Base-by-base conservation (phyloP, 2,797 vertebrate species). In the Sparidentex hasta region DNA sequence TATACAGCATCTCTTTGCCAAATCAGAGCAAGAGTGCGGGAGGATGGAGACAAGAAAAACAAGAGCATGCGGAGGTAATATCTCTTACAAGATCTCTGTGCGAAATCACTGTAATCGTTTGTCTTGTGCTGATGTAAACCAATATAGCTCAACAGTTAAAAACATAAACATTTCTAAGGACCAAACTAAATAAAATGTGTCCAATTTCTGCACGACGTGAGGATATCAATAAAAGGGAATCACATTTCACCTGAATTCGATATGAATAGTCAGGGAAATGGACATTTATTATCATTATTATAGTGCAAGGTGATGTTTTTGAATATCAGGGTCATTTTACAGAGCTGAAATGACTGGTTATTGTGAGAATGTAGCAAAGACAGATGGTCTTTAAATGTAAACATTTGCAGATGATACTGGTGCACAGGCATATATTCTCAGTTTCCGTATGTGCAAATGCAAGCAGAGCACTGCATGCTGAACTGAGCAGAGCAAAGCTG, bases 401-500 rank as follows among this genome's bases (percentile, higher is more conserved):
- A 88, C 51, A 69, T 66, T 47, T 74, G 20, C 57, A 46, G 70
- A 81, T 72, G 18, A 76, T 64, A 25, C 2, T 50, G 43, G 58
- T 69, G 58, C 81, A 78, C 59, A 20, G 17, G 73, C 52, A 64
- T 51, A 66, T 65, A 78, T 73, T 78, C 74, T 44, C 27, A 29
- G 54, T 76, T 81, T 87, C 41, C 11, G 58, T 77, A 47, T 75
- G 52, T 69, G 71, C 29, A 69, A 73, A 80, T 85, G 71, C 63
- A 79, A 80, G 82, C 73, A 61, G 75, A 84, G 82, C 63, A 59
- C 72, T 71, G 74, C 73, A 78, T 74, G 83, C 83, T 87, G 71
- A 88, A 84, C 54, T 51, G 76, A 79, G 80, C 76, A 74, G 75
- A 91, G 90, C 80, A 77, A 76, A 88, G 85, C 86, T 76, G 85